Evolutionary conservation across 2,888 invertebrate species (phyloP).

Genomic region (Cylindroiulus punctatus): DNA sequence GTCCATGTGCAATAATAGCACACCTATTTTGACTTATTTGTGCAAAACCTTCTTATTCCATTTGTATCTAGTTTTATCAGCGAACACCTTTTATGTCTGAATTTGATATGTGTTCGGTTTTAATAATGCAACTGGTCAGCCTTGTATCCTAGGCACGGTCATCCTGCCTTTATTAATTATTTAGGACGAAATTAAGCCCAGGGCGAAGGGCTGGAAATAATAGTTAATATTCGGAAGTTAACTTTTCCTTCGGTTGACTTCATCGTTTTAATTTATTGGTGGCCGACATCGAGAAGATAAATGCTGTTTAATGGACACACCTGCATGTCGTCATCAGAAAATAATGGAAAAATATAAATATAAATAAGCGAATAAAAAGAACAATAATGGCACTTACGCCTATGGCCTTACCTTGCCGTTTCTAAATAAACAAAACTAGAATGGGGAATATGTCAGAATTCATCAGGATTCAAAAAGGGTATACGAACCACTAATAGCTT

Average conservation of each 20-base stretch:
- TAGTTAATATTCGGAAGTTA: conserved; percentile 29
- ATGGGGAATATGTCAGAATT: neutral
- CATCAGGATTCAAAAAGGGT: neutral
- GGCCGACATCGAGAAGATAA: neutral
- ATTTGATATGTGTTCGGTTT: neutral
- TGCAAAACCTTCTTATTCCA: no score
- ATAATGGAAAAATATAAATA: neutral
- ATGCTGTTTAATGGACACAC: neutral
- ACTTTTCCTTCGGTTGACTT: neutral
- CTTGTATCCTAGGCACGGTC: conserved; percentile 3
- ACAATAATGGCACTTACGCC: conserved; percentile 5
- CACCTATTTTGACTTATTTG: no score
- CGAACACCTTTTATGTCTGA: neutral
- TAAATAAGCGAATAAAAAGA: neutral
- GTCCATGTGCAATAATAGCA: no score
- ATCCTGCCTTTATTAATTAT: conserved; percentile 4
- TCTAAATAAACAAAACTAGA: neutral
- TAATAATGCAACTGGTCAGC: neutral
- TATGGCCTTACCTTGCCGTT: conserved; percentile 9
- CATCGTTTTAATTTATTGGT: conserved; percentile 2
- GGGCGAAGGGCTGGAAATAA: neutral
- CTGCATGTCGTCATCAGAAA: conserved; percentile 1
- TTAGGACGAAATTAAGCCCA: neutral
- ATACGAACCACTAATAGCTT: neutral
- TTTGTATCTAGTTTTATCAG: neutral